Conservation (phyloP, 2,888 invertebrate genomes). For the Pasiphila rectangulata region DNA sequence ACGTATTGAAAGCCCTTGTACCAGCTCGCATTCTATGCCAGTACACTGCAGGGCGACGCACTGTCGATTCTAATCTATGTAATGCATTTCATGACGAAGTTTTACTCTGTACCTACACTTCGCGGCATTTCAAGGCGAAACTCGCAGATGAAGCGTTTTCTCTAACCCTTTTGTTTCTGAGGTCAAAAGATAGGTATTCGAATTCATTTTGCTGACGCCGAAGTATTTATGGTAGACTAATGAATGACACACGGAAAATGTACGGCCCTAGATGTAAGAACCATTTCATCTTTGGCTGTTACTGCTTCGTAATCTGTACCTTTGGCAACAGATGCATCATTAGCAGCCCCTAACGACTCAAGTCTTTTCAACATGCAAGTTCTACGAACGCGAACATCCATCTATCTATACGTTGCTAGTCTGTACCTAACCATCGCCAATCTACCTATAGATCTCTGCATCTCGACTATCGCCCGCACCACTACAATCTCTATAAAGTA, state of each 20-base stretch:
- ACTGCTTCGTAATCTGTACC: slow-evolving; percentile 6
- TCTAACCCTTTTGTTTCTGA: not conserved
- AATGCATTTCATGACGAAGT: slow-evolving; percentile 14
- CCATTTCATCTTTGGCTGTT: slow-evolving; percentile 9
- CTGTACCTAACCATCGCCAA: slow-evolving; percentile 6
- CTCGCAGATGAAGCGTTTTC: slow-evolving; percentile 1
- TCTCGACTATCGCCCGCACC: slow-evolving; percentile 4
- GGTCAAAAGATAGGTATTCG: not conserved
- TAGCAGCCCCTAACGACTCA: slow-evolving; percentile 31
- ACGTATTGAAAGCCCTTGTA: not conserved
- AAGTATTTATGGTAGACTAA: no score
- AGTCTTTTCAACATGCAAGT: slow-evolving; percentile 19
- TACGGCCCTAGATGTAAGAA: slow-evolving; percentile 1
- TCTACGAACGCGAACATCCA: slow-evolving; percentile 9
- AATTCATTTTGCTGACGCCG: not conserved
- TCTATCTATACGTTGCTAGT: not conserved
- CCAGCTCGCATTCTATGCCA: slow-evolving; percentile 2
- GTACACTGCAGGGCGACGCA: slow-evolving; percentile 11
- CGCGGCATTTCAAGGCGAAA: not conserved
- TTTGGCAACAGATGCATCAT: slow-evolving; percentile 29
- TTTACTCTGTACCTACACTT: not conserved
- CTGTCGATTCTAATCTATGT: slow-evolving; percentile 16
- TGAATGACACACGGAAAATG: slow-evolving; percentile 1
- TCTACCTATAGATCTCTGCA: slow-evolving; percentile 14
- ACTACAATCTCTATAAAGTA: slow-evolving; percentile 22